Evolutionary conservation across 2,797 vertebrate genomes (phyloP), one percentile per base, ranked within the genome.

Genomic region (Sylvilagus floridanus): DNA sequence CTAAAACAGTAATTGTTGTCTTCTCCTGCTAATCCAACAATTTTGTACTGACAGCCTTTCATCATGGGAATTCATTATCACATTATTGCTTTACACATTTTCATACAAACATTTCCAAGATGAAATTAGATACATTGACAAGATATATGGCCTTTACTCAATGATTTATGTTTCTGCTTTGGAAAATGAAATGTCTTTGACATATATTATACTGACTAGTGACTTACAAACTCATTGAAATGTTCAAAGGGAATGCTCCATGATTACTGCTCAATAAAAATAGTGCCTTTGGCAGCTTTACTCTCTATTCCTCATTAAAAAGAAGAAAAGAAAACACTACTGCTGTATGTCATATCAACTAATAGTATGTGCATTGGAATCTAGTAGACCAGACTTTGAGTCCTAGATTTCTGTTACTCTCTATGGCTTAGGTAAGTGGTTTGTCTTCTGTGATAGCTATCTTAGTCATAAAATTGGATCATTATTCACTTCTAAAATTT

Each of bases 1-100:
- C 50, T 88, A 77, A 93, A 96, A 87, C 54, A 89, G 63, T 76
- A 47, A 65, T 87, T 86, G 92, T 96, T 93, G 87, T 62, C 73
- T 93, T 69, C 13, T 84, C 68, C 94, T 76, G 42, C 68, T 92
- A 93, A 96, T 94, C 62, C 57, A 91, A 81, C 24, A 76, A 90
- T 97, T 95, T 93, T 84, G 54, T 62, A 52, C 77, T 88, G 96
- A 97, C 92, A 97, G 90, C 52, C 26, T 94, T 60, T 97, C 95
- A 90, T 84, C 90, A 88, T 50, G 85, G 72, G 92, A 76, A 96
- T 96, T 97, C 91, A 96, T 73, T 72, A 93, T 88, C 89, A 93
- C 26, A 62, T 93, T 86, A 90, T 78, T 65, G 82, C 82, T 95
- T 93, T 93, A 65, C 66, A 77, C 72, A 71, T 50, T 93, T 93